A percentile compares a stretch with the other conserved stretches of the same genome.
Conservation (phyloP, 2,797 vertebrate genomes). For the Arctocebus calabarensis region DNA sequence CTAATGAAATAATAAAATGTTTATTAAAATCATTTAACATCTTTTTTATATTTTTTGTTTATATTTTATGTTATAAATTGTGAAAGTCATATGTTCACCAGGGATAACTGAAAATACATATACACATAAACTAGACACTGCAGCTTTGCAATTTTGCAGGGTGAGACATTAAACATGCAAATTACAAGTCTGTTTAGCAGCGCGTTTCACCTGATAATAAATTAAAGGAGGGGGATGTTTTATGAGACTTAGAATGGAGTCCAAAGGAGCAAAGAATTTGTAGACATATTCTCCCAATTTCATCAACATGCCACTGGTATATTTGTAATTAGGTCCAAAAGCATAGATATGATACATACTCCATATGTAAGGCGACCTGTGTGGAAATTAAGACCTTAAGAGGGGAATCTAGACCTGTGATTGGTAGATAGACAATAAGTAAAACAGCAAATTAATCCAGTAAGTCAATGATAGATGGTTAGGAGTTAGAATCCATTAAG, state of each 20-base stretch:
- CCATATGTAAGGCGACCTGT: not conserved
- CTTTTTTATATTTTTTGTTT: constrained; percentile 64
- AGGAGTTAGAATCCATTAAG: not conserved
- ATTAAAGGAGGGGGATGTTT: not conserved
- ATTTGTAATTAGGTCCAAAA: not conserved
- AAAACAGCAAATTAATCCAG: not conserved
- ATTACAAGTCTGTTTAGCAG: not conserved
- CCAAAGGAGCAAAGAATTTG: not conserved
- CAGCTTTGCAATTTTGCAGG: not conserved
- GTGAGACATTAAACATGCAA: not conserved
- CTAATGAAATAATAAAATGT: not conserved
- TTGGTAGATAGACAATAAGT: not conserved
- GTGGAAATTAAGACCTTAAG: not conserved
- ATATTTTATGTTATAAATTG: constrained; percentile 57
- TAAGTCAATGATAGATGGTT: not conserved
- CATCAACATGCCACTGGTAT: not conserved
- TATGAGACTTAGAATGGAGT: not conserved
- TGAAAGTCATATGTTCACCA: constrained; percentile 53
- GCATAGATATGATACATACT: not conserved
- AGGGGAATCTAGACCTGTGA: not conserved
- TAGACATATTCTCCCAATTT: not conserved
- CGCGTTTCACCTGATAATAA: constrained; percentile 22
- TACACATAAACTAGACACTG: not conserved
- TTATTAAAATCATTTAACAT: constrained; percentile 80
- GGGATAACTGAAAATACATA: constrained; percentile 34